phyloP scores from a whole-genome alignment of 2,113 vertebrate species.

The Puma concolor region DNA sequence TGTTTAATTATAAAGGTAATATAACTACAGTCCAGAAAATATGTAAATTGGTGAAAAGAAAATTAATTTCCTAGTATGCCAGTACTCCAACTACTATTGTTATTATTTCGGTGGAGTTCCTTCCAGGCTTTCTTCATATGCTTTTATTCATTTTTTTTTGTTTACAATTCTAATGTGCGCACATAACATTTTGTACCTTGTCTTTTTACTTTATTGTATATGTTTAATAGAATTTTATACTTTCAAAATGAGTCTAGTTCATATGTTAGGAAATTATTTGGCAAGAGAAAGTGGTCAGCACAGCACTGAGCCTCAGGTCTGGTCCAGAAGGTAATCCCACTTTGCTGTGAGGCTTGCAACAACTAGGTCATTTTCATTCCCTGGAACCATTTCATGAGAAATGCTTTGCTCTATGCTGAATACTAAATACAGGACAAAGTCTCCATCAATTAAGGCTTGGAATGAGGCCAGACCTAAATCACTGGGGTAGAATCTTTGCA shows the following conservation, averaged over 20 bases:
- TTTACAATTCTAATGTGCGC: slow-evolving; percentile 2
- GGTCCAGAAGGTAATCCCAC: neutral
- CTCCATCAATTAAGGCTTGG: slow-evolving; percentile 74
- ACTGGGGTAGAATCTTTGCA: slow-evolving; percentile 65
- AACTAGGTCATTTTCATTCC: slow-evolving; percentile 53
- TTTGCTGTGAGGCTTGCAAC: slow-evolving; percentile 32
- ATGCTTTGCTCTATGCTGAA: slow-evolving; percentile 58
- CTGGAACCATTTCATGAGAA: slow-evolving; percentile 60
- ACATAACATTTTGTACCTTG: neutral
- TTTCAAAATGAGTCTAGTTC: slow-evolving; percentile 13
- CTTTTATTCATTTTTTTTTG: slow-evolving; percentile 51
- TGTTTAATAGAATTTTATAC: slow-evolving; percentile 39
- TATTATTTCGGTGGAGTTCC: slow-evolving; percentile 34
- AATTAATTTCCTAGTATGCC: slow-evolving; percentile 58
- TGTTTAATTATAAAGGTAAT: slow-evolving; percentile 77
- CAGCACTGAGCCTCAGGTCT: neutral
- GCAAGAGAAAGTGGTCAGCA: neutral
- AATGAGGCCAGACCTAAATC: slow-evolving; percentile 71
- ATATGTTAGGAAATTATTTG: neutral
- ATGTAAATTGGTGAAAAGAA: slow-evolving; percentile 59
- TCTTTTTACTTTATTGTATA: neutral
- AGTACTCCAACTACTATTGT: neutral
- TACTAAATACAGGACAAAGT: slow-evolving; percentile 64
- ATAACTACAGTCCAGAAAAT: slow-evolving; percentile 58
- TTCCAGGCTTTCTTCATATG: slow-evolving; percentile 11